Percentiles rank a stretch among this genome's conserved stretches.
Conservation (phyloP, 2,888 invertebrate species). For the Eucera pruinosa region DNA sequence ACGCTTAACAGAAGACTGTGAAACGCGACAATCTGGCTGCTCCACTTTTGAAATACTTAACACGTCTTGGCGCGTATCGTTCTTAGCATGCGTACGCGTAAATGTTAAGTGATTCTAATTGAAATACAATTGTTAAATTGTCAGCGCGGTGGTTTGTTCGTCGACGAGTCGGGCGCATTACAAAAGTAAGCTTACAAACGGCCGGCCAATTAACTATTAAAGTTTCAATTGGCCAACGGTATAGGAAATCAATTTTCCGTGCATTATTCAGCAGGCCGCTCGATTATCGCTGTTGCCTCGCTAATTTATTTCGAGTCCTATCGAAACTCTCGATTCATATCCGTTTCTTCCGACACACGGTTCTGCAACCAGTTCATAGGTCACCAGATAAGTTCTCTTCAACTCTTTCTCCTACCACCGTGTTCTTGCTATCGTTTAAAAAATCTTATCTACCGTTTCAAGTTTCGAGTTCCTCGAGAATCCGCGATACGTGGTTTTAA, state of each 20-base stretch:
- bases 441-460: no score
- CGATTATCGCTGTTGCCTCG: not conserved
- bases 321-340: not conserved
- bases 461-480: no score
- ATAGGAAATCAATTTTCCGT: slow-evolving; percentile 55
- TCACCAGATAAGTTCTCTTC: slow-evolving; percentile 13
- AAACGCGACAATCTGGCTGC: not conserved
- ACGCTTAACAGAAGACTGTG: no score
- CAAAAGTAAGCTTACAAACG: not conserved
- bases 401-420: not conserved
- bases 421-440: no score
- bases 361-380: not conserved
- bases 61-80: not conserved
- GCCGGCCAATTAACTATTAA: slow-evolving; percentile 19
- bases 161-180: not conserved
- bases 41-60: slow-evolving; percentile 1
- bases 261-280: slow-evolving; percentile 41
- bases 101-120: slow-evolving; percentile 29
- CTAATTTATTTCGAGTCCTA: slow-evolving; percentile 11
- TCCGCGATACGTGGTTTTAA: no score
- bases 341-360: not conserved
- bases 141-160: not conserved
- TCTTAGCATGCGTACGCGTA: not conserved
- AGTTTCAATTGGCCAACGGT: slow-evolving; percentile 3
- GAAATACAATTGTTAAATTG: slow-evolving; percentile 20